Percentiles rank a stretch among this genome's conserved stretches.
Evolutionary conservation across 2,797 vertebrate genomes (phyloP).

Genomic region (Silurus lanzhouensis): DNA sequence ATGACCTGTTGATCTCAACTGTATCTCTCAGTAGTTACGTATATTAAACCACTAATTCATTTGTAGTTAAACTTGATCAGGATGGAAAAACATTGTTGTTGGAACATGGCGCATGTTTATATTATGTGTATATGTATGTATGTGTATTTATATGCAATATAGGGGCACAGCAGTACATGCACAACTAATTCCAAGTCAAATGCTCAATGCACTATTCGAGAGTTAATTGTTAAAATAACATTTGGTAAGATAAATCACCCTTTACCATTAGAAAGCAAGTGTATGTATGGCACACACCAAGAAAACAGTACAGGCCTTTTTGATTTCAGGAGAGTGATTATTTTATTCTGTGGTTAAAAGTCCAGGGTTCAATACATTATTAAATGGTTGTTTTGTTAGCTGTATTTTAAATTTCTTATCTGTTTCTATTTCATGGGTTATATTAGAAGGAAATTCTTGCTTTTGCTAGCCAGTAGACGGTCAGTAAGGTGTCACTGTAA

Average conservation of each 20-base stretch:
- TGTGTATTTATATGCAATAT: no score
- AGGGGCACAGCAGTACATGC: background rate
- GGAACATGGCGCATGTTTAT: no score
- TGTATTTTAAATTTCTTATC: background rate
- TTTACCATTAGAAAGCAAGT: background rate
- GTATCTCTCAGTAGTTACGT: background rate
- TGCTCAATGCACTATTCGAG: background rate
- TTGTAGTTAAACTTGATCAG: no score
- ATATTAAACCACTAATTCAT: background rate
- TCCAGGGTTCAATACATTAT: background rate
- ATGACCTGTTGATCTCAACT: background rate
- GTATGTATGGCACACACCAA: background rate
- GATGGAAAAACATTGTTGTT: no score
- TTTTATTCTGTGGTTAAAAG: no score
- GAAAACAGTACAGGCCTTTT: background rate
- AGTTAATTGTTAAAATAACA: background rate
- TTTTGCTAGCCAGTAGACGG: conserved; percentile 6
- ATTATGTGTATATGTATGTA: no score
- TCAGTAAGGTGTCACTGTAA: background rate
- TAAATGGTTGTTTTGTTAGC: background rate
- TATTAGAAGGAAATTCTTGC: background rate
- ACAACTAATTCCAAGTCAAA: background rate
- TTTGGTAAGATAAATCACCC: background rate
- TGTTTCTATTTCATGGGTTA: background rate
- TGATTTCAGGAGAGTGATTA: background rate